These are phyloP conservation scores for Lathronympha strigana DNA, from an alignment of 2,888 invertebrate genomes.

Conservation along the genomic window DNA sequence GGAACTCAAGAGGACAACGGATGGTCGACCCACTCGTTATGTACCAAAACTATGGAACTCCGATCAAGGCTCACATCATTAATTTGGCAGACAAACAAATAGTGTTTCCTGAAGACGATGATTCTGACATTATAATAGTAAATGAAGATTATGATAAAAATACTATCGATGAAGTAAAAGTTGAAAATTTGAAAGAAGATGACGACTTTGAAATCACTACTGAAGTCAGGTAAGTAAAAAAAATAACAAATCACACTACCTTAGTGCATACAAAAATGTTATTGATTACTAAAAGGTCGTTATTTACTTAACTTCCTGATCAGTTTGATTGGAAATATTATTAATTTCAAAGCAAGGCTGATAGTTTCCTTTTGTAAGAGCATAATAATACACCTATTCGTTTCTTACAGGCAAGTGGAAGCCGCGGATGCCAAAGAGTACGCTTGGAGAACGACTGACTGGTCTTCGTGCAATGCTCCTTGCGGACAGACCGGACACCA, in stretches of 20 bases:
- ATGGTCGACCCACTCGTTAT: conserved; percentile 80
- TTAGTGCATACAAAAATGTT: too few relatives aligned
- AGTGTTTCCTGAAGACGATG: conserved; percentile 74
- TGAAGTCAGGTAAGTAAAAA: conserved; percentile 18
- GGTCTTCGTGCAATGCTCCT: conserved; percentile 93
- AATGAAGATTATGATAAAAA: conserved; percentile 73
- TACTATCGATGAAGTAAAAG: conserved; percentile 57
- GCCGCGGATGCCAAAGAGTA: conserved; percentile 79
- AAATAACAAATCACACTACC: too few relatives aligned
- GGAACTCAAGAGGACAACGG: conserved; percentile 88
- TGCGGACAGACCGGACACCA: conserved; percentile 91
- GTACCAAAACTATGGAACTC: conserved; percentile 72
- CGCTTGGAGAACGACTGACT: conserved; percentile 92
- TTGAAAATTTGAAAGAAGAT: conserved; percentile 56
- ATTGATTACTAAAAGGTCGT: too few relatives aligned
- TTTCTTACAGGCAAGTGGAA: conserved; percentile 63
- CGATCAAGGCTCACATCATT: conserved; percentile 64
- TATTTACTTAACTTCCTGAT: too few relatives aligned
- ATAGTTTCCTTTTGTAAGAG: too few relatives aligned
- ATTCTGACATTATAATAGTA: conserved; percentile 76
- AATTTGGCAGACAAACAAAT: conserved; percentile 72
- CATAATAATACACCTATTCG: too few relatives aligned
- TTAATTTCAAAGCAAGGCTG: too few relatives aligned
- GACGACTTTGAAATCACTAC: conserved; percentile 52
- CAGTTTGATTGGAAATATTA: too few relatives aligned